Conservation (phyloP, 2,888 invertebrate species). For the Rutpela maculata region DNA sequence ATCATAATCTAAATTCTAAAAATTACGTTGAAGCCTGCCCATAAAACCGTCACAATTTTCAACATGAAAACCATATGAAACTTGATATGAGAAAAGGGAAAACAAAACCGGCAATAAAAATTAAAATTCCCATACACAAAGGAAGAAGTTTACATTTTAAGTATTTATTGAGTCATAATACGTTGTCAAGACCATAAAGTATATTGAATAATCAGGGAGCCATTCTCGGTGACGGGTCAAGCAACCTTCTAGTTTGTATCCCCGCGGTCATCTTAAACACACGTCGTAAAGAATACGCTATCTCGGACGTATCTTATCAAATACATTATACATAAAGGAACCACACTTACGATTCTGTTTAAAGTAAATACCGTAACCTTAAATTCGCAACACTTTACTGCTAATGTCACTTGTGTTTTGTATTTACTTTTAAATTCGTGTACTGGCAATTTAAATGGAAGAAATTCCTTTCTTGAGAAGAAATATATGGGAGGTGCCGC, state of each 20-base stretch:
- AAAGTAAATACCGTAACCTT: slow-evolving; percentile 45
- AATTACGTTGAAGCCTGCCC: slow-evolving; percentile 2
- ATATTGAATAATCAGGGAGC: slow-evolving; percentile 71
- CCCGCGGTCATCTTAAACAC: slow-evolving; percentile 43
- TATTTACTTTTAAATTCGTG: slow-evolving; percentile 42
- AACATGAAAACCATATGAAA: slow-evolving; percentile 59
- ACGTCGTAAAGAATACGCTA: slow-evolving; percentile 49
- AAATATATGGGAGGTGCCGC: slow-evolving; percentile 23
- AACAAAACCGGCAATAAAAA: slow-evolving; percentile 64
- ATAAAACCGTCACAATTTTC: slow-evolving; percentile 58
- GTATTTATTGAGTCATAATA: slow-evolving; percentile 74
- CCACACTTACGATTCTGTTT: slow-evolving; percentile 40
- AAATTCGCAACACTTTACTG: slow-evolving; percentile 46
- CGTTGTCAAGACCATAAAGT: slow-evolving; percentile 72
- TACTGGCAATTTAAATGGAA: slow-evolving; percentile 42
- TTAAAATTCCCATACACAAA: slow-evolving; percentile 69
- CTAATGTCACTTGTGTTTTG: slow-evolving; percentile 38
- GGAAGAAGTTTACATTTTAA: slow-evolving; percentile 64
- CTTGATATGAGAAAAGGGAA: slow-evolving; percentile 51
- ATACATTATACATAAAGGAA: slow-evolving; percentile 45
- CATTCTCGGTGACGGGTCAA: slow-evolving; percentile 66
- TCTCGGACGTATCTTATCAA: slow-evolving; percentile 48
- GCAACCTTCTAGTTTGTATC: slow-evolving; percentile 41
- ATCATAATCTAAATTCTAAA: slow-evolving; percentile 13
- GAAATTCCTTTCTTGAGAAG: slow-evolving; percentile 44